Conservation (phyloP, 2,888 invertebrate species). For the Drosophila pegasa region DNA sequence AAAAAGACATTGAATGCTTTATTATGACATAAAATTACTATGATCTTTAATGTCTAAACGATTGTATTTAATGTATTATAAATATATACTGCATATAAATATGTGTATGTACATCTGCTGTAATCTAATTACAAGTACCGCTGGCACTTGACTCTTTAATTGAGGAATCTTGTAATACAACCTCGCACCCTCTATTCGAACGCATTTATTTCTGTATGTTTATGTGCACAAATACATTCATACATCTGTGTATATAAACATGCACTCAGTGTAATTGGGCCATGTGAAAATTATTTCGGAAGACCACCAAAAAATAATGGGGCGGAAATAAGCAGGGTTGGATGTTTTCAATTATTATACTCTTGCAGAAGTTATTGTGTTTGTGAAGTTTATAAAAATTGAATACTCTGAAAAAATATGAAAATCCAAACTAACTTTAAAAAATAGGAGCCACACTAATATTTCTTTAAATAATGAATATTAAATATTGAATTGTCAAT, state of each 20-base stretch:
- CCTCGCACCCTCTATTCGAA: conserved; percentile 17
- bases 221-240: background rate
- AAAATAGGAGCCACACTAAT: no score
- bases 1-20: background rate
- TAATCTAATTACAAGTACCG: conserved; percentile 34
- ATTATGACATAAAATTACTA: background rate
- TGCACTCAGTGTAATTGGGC: conserved; percentile 38
- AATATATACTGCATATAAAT: background rate
- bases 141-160: conserved; percentile 72
- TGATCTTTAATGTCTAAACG: background rate
- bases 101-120: background rate
- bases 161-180: conserved; percentile 46
- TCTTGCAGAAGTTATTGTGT: background rate
- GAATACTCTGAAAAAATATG: no score
- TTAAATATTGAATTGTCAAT: no score
- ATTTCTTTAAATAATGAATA: no score
- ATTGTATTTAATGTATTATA: background rate
- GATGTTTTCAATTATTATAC: conserved; percentile 5
- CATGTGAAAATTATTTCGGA: conserved; percentile 54
- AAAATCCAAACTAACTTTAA: no score
- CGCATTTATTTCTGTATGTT: conserved; percentile 25
- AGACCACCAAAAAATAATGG: conserved; percentile 23
- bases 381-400: background rate
- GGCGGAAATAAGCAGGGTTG: conserved; percentile 14
- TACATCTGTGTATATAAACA: background rate